Base-by-base conservation (phyloP, 2,888 invertebrate genomes). In the Cheilosia pagana region DNA sequence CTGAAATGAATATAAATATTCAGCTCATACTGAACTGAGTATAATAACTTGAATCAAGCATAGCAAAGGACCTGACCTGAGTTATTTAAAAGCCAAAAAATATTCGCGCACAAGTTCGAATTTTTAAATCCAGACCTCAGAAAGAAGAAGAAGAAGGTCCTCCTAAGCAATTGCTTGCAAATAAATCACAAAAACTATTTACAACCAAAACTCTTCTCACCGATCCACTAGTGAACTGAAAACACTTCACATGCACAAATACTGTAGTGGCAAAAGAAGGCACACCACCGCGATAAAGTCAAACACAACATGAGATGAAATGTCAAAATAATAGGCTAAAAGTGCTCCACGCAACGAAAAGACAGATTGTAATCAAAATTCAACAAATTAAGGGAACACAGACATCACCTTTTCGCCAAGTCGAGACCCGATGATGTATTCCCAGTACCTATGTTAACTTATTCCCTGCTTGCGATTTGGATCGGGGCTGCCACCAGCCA, bases 341-440 rank as follows among this genome's bases (percentile, higher is more conserved):
- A 86, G 81, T 86, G 75, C 81, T 86, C 86, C 86, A 86, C 87
- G 86, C 81, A 81, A 76, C 76, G 74, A 78, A 87, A 85, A 87
- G 88, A 88, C 88, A 88, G 88, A 88, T 88, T 87, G 87, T 87
- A 87, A 88, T 88, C 87, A 87, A 87, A 88, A 88, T 88, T 87
- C 88, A 88, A 88, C 88, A 88, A 88, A 88, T 88, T 88, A 88
- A 88, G 87, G 87, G 86, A 87, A 88, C 87, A 88, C 88, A 88
- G 88, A 88, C 88, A 88, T 88, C 88, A 88, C 88, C 87, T 88
- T 87, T 88, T 87, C 81, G 70, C 63, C 74, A 74, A 74, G 71
- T 55, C 82, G 48, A 77, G 41, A 35, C 31, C 50, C 65, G 45
- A 45, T 53, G 60, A 50, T 68, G 74, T 74, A 63, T 85, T 79